Percentiles rank a stretch among this genome's conserved stretches.
phyloP scores from a whole-genome alignment of 53 echinoderm and acorn worm species.

The Stichopus horrens region DNA sequence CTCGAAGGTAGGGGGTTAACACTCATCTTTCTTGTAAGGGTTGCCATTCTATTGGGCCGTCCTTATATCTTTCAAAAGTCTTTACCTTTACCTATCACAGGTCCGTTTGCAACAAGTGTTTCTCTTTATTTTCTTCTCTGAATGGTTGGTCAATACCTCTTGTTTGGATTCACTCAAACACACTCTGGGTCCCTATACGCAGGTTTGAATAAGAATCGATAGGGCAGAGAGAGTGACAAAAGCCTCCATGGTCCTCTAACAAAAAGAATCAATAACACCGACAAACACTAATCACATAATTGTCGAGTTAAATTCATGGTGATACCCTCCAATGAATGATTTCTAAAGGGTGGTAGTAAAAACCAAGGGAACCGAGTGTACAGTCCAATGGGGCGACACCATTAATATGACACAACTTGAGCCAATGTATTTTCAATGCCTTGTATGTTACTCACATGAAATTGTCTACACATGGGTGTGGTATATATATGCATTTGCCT shows the following conservation, averaged over 20 bases:
- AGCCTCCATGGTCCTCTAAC: background rate
- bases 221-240: background rate
- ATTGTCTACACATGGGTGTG: no score
- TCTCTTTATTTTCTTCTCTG: background rate
- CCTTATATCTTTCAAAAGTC: no score
- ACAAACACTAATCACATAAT: slow-evolving; percentile 42
- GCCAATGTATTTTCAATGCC: no score
- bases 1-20: no score
- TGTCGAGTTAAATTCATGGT: slow-evolving; percentile 2
- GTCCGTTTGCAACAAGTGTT: no score
- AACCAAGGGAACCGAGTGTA: slow-evolving; percentile 1
- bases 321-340: slow-evolving; percentile 25
- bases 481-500: no score
- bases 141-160: background rate
- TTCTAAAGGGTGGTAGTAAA: background rate
- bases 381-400: no score
- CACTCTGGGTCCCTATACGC: slow-evolving; percentile 12
- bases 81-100: no score
- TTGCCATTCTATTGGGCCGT: no score
- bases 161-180: slow-evolving; percentile 32
- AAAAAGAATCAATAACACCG: slow-evolving; percentile 8
- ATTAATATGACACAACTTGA: no score
- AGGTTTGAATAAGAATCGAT: background rate
- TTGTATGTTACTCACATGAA: no score
- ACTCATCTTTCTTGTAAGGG: no score